Conservation (phyloP, 2,888 invertebrate genomes). For the Ceraclea dissimilis region DNA sequence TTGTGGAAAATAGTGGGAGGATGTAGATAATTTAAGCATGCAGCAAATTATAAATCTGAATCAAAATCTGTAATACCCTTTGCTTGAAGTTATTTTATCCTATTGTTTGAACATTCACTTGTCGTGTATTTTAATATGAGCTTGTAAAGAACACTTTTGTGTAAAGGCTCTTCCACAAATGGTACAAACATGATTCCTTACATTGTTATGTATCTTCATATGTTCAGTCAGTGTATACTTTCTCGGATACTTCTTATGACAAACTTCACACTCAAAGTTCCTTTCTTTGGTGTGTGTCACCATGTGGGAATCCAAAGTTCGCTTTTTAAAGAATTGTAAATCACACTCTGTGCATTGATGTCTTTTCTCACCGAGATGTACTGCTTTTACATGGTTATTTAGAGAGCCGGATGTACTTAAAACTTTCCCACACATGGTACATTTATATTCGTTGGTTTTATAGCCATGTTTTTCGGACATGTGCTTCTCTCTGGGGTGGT, state of each 20-base stretch:
- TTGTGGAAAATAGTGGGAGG: too few relatives aligned
- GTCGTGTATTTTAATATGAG: slow-evolving; percentile 14
- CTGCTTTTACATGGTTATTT: slow-evolving; percentile 3
- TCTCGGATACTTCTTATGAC: slow-evolving; percentile 44
- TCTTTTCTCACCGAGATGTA: neutral
- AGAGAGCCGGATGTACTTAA: neutral
- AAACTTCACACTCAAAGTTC: slow-evolving; percentile 45
- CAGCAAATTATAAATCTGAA: too few relatives aligned
- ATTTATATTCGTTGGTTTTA: slow-evolving; percentile 20
- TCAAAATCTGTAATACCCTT: too few relatives aligned
- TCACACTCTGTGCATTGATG: slow-evolving; percentile 33
- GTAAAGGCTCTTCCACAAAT: slow-evolving; percentile 16
- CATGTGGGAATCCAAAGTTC: slow-evolving; percentile 50
- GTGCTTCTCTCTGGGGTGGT: slow-evolving; percentile 40
- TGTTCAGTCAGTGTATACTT: slow-evolving; percentile 43
- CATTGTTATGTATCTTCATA: slow-evolving; percentile 43
- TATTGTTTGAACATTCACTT: neutral
- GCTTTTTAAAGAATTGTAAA: slow-evolving; percentile 45
- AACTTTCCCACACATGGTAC: slow-evolving; percentile 19
- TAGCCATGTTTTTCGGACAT: slow-evolving; percentile 31
- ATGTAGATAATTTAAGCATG: too few relatives aligned
- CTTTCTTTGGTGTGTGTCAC: slow-evolving; percentile 48
- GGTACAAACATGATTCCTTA: slow-evolving; percentile 7
- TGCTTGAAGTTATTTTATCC: too few relatives aligned
- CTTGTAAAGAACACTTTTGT: slow-evolving; percentile 11